These are phyloP conservation scores for Vannuccia rotundouncinata DNA, from an alignment of 2,888 invertebrate species.

Conservation along the genomic window DNA sequence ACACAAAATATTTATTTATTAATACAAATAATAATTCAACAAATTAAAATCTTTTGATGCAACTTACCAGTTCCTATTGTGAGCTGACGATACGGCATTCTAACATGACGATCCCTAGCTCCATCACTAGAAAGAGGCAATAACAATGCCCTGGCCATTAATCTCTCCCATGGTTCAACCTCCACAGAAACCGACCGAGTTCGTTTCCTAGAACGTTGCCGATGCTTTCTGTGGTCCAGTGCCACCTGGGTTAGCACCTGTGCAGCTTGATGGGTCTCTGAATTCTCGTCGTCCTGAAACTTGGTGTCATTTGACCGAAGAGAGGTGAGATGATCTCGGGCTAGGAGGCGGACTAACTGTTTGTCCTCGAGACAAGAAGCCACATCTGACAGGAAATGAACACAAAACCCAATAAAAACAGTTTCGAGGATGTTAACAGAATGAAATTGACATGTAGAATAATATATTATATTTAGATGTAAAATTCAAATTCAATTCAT, in stretches of 20 bases:
- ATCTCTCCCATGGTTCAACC: background rate
- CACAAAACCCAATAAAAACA: too few species aligned
- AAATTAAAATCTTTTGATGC: background rate
- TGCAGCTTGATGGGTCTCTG: background rate
- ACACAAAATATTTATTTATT: background rate
- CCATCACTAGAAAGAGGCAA: conserved; percentile 50
- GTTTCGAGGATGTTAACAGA: too few species aligned
- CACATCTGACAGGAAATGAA: background rate
- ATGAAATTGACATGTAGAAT: too few species aligned
- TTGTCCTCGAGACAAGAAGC: background rate
- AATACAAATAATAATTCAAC: background rate
- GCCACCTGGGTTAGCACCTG: background rate
- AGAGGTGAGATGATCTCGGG: conserved; percentile 53
- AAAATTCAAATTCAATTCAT: too few species aligned
- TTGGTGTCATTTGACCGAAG: conserved; percentile 60
- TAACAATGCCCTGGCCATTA: background rate
- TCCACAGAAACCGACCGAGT: background rate
- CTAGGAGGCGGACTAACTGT: background rate
- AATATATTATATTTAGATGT: too few species aligned
- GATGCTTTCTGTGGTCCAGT: background rate
- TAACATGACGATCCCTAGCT: conserved; percentile 58
- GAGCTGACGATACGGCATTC: conserved; percentile 67
- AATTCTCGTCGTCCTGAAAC: background rate
- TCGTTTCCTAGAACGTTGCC: background rate
- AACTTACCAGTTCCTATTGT: conserved; percentile 66